Percentiles rank a stretch among this genome's conserved stretches.
These are phyloP conservation scores for Morus bassanus DNA, from an alignment of 2,797 vertebrate genomes.

Conservation along the genomic window DNA sequence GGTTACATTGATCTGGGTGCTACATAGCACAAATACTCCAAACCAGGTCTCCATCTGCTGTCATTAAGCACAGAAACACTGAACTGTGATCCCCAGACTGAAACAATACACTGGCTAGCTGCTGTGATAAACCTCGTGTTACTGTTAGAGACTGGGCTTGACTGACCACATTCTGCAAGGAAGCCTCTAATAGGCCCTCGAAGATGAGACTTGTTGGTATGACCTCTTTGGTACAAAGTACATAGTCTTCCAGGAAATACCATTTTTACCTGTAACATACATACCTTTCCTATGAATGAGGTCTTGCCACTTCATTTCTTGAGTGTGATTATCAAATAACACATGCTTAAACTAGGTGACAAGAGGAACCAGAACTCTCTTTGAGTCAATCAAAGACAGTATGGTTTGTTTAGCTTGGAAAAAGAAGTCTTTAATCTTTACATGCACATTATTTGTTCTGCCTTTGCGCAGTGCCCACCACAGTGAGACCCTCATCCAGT, in stretches of 20 bases:
- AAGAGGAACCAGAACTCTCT: not conserved
- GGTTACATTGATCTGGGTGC: not conserved
- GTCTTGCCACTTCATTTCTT: not conserved
- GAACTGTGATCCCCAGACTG: not conserved
- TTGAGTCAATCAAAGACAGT: not conserved
- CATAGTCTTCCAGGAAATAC: not conserved
- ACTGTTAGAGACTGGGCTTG: not conserved
- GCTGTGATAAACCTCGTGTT: not conserved
- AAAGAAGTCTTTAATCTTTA: slow-evolving; percentile 40
- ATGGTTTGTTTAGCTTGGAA: not conserved
- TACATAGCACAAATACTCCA: not conserved
- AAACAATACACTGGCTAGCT: fast-evolving
- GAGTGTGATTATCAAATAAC: not conserved
- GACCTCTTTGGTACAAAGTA: not conserved
- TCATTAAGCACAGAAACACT: not conserved
- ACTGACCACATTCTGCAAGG: not conserved
- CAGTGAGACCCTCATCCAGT: not conserved
- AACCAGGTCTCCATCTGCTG: not conserved
- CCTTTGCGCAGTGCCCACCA: not conserved
- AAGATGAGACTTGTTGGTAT: fast-evolving
- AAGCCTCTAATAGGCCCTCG: not conserved
- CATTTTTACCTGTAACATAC: not conserved
- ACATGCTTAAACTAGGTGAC: not conserved
- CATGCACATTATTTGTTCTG: slow-evolving; percentile 3
- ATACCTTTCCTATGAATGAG: not conserved